Conservation (phyloP, 2,888 invertebrate genomes). For the Phania funesta region DNA sequence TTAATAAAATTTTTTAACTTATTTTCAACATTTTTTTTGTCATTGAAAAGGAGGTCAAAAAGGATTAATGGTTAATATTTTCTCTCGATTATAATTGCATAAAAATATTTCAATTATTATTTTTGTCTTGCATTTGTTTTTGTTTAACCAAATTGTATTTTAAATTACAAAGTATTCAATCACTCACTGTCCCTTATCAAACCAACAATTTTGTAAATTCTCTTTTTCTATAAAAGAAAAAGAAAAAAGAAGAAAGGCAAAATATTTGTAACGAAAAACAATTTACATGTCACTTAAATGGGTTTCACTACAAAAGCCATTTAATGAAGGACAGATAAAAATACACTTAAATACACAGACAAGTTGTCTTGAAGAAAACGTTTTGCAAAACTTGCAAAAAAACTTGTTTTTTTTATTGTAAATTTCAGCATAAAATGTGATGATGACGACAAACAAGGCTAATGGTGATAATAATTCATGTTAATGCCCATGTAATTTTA, state of each 20-base stretch:
- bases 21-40: too few species aligned
- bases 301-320: conserved; percentile 52
- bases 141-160: not conserved
- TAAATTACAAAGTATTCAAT: not conserved
- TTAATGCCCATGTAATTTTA: conserved; percentile 18
- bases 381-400: conserved; percentile 42
- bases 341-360: conserved; percentile 21
- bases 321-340: conserved; percentile 53
- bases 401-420: too few species aligned
- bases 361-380: conserved; percentile 37
- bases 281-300: conserved; percentile 59
- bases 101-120: too few species aligned
- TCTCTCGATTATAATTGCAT: too few species aligned
- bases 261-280: too few species aligned
- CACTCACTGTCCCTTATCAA: not conserved
- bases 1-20: too few species aligned
- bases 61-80: too few species aligned
- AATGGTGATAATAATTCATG: conserved; percentile 40
- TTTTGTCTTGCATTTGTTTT: not conserved
- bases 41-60: too few species aligned
- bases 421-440: not conserved
- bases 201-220: not conserved
- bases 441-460: conserved; percentile 22
- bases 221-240: not conserved
- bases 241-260: not conserved